These are phyloP conservation scores for Drosophila micromelanica DNA, from an alignment of 1,140 invertebrate genomes.

Conservation along the genomic window DNA sequence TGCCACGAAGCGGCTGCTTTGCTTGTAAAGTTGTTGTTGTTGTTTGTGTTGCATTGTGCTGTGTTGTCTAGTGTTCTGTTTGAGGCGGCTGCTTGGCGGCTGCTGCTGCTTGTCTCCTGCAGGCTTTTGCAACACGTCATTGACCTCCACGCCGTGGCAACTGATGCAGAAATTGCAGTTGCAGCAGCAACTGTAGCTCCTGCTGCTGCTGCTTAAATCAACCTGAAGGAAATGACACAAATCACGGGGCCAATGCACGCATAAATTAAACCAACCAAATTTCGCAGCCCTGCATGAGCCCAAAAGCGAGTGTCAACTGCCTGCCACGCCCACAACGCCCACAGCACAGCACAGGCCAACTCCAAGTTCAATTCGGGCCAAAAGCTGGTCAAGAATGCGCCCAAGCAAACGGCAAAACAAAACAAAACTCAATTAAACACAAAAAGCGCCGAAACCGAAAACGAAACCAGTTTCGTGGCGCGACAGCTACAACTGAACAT, in stretches of 20 bases:
- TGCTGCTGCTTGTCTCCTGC: slow-evolving; percentile 48
- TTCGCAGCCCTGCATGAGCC: neutral
- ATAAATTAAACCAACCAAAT: slow-evolving; percentile 58
- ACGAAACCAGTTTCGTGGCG: slow-evolving; percentile 29
- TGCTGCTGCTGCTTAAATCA: slow-evolving; percentile 21
- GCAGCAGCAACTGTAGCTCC: slow-evolving; percentile 3
- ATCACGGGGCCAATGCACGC: slow-evolving; percentile 60
- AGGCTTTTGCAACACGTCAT: slow-evolving; percentile 51
- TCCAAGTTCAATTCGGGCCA: slow-evolving; percentile 36
- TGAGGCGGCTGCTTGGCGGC: slow-evolving; percentile 27
- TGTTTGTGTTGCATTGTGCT: slow-evolving; percentile 35
- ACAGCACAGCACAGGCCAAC: neutral
- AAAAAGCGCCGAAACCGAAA: slow-evolving; percentile 46
- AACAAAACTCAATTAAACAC: slow-evolving; percentile 51
- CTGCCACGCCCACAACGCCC: slow-evolving; percentile 13
- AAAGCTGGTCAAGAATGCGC: slow-evolving; percentile 45
- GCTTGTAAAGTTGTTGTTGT: slow-evolving; percentile 53
- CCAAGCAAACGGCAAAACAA: slow-evolving; percentile 9
- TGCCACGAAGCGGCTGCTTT: slow-evolving; percentile 23
- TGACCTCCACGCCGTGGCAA: slow-evolving; percentile 47
- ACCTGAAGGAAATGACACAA: slow-evolving; percentile 57
- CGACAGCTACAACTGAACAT: slow-evolving; percentile 7
- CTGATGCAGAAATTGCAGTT: slow-evolving; percentile 13
- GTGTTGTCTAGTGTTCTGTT: slow-evolving; percentile 23
- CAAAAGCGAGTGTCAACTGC: slow-evolving; percentile 21